Evolutionary conservation across 2,797 vertebrate species (phyloP).

Genomic region (Pogoniulus pusillus): DNA sequence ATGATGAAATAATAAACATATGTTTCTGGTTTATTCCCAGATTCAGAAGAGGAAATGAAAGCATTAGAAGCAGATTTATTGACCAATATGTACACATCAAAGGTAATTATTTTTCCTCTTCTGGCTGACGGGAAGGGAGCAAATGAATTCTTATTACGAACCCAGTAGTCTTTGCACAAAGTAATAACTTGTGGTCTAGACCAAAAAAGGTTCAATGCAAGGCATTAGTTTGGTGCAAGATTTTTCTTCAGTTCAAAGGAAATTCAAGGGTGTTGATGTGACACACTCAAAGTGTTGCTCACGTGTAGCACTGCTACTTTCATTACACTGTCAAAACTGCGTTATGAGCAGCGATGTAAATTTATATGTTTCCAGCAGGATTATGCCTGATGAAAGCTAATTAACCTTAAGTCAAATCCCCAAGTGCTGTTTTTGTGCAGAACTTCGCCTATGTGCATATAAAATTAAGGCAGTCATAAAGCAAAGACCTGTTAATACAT

Average conservation of each 20-base stretch:
- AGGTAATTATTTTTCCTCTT: conserved; percentile 81
- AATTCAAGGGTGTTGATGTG: conserved; percentile 43
- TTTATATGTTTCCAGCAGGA: conserved; percentile 34
- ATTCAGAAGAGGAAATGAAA: conserved; percentile 89
- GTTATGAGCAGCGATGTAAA: conserved; percentile 17
- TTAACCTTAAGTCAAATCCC: conserved; percentile 30
- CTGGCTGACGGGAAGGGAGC: conserved; percentile 15
- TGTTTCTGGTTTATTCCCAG: conserved; percentile 78
- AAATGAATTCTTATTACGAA: conserved; percentile 56
- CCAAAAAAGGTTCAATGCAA: conserved; percentile 17
- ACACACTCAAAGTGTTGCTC: conserved; percentile 2
- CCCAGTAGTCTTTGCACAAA: conserved; percentile 18
- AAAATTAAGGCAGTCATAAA: neutral
- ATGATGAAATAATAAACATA: conserved; percentile 55
- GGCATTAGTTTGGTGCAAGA: conserved; percentile 11
- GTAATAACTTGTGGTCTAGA: conserved; percentile 38
- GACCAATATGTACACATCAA: conserved; percentile 88
- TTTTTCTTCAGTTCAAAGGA: conserved; percentile 55
- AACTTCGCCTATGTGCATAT: neutral
- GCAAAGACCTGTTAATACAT: neutral
- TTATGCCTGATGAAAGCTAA: conserved; percentile 40
- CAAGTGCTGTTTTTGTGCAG: neutral
- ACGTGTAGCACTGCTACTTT: neutral
- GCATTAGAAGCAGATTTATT: conserved; percentile 88
- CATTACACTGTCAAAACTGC: conserved; percentile 52